Base-by-base conservation (phyloP, 2,113 vertebrate genomes). In the Odontophorus gujanensis region DNA sequence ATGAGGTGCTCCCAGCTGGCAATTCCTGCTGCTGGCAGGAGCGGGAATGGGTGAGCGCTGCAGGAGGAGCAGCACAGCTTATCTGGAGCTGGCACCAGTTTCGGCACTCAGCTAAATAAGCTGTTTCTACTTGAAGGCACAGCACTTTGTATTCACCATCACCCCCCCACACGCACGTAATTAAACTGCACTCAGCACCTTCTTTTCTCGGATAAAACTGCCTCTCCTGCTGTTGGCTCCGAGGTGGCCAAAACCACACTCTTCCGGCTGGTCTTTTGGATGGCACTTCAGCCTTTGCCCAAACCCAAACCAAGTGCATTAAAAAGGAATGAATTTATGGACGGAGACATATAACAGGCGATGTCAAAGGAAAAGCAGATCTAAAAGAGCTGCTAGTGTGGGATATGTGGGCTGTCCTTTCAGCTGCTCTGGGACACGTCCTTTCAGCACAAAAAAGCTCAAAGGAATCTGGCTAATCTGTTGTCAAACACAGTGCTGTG, bases 371-470 rank as follows among this genome's bases (percentile, higher is more conserved):
- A 90, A 88, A 90, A 81, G 61, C 42, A 8, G 85, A 91, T 90
- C 85, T 83, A 85, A 91, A 93, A 93, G 68, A 85, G 25, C 90
- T 88, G 73, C 88, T 80, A 12, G 73, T 68, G 30, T 51, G 90
- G 83, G 89, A 30, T 81, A 40, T 0, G 2, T 50, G 67, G 63
- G 67, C 76, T 94, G 67, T 85, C 92, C 84, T 91, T 90, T 90
- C 81, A 62, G 82, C 67, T 77, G 63, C 92, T 95, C 82, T 87
- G 51, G 90, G 90, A 32, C 36, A 81, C 2, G 36, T 91, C 75
- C 63, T 91, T 87, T 95, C 88, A 93, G 92, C 90, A 66, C 55
- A 93, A 90, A 93, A 94, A 94, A 96, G 87, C 93, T 89, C 78
- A 11, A 85, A 93, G 87, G 91, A 91, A 93, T 95, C 86, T 9